Percentiles rank a stretch among this genome's conserved stretches.
phyloP scores from a whole-genome alignment of 2,113 vertebrate species.

The human (Homo sapiens) region DNA sequence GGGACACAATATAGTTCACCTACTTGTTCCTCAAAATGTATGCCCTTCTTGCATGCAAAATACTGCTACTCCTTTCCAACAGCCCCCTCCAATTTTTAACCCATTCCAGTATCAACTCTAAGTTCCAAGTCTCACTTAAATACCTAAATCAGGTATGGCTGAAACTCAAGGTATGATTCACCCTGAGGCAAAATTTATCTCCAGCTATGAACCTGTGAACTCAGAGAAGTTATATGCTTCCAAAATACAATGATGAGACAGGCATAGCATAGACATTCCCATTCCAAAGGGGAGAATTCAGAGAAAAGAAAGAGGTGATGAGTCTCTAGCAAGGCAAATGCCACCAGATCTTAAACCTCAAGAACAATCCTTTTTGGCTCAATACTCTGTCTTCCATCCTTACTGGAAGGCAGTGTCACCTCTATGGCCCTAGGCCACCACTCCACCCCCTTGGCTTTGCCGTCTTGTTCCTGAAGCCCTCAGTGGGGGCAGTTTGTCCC shows the following conservation, averaged over 20 bases:
- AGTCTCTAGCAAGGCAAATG: neutral
- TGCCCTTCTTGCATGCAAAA: neutral
- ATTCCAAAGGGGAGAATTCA: neutral
- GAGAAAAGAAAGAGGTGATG: neutral
- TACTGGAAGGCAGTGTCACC: neutral
- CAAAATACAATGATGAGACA: neutral
- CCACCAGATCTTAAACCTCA: neutral
- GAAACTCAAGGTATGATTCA: neutral
- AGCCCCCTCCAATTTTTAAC: neutral
- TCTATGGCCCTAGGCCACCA: neutral
- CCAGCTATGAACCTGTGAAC: neutral
- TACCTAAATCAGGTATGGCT: neutral
- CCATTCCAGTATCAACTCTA: neutral
- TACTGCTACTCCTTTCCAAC: neutral
- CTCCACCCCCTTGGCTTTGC: neutral
- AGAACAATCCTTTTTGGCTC: neutral
- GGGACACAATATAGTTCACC: neutral
- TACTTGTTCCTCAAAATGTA: neutral
- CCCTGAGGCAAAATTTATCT: neutral
- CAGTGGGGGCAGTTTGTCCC: neutral
- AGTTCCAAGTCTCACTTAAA: neutral
- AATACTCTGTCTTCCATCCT: neutral
- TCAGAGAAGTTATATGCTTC: too few species aligned
- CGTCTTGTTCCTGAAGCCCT: neutral
- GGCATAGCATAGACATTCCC: too few species aligned